Percentiles rank a stretch among this genome's conserved stretches.
Evolutionary conservation across 2,888 invertebrate species (phyloP).

Genomic region (Hemistola chrysoprasaria): DNA sequence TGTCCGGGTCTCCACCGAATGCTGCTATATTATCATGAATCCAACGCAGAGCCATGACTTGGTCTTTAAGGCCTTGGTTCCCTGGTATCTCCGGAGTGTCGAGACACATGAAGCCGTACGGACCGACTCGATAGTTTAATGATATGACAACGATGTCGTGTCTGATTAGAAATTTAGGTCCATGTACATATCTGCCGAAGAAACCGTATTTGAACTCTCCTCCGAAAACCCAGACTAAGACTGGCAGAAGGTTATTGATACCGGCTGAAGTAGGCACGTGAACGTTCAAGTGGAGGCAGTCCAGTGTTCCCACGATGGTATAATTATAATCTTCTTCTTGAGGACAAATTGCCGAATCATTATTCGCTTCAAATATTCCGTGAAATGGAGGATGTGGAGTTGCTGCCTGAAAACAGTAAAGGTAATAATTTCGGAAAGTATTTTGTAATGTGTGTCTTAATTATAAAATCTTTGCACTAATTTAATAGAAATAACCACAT

Average conservation of each 20-base stretch:
- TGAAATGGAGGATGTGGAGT: slow-evolving; percentile 29
- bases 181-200: slow-evolving; percentile 30
- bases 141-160: slow-evolving; percentile 46
- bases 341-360: slow-evolving; percentile 42
- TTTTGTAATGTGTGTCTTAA: too few species aligned
- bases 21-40: slow-evolving; percentile 48
- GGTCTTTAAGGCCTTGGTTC: slow-evolving; percentile 59
- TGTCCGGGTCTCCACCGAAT: slow-evolving; percentile 52
- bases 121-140: slow-evolving; percentile 51
- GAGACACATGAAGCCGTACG: slow-evolving; percentile 61
- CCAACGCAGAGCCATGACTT: slow-evolving; percentile 50
- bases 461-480: too few species aligned
- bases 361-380: slow-evolving; percentile 36
- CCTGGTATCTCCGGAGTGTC: slow-evolving; percentile 54
- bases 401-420: slow-evolving; percentile 22
- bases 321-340: slow-evolving; percentile 36
- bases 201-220: slow-evolving; percentile 46
- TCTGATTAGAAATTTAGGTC: slow-evolving; percentile 44
- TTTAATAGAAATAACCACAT: too few species aligned
- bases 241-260: slow-evolving; percentile 39
- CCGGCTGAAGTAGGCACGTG: slow-evolving; percentile 69
- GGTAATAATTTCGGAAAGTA: not conserved
- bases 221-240: slow-evolving; percentile 55
- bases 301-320: slow-evolving; percentile 32
- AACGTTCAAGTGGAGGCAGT: slow-evolving; percentile 41